Evolutionary conservation across 1,140 invertebrate species (phyloP), one percentile per base, ranked within the genome.

Genomic region (Tribolium madens): DNA sequence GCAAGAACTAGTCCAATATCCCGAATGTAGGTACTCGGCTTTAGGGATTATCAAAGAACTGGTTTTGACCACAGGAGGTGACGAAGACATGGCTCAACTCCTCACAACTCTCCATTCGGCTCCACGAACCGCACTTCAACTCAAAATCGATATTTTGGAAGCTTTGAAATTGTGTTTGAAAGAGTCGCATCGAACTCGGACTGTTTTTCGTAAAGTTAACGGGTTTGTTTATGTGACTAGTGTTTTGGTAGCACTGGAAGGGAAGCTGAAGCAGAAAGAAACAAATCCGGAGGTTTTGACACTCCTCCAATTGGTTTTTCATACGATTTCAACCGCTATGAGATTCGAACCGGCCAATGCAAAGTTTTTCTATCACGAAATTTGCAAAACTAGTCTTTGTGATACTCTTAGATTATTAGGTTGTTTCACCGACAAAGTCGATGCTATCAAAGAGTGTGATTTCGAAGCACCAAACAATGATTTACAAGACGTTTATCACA

Each of bases 301-400:
- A 33, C 84, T 97, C 33, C 87, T 99, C 72, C 92, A 95, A 79
- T 92, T 96, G 18, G 96, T 99, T 13, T 98, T 99, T 87, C 96
- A 97, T 84, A 98, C 97, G 0, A 91, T 99, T 52, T 96, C 96
- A 76, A 96, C 97, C 1, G 97, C 97, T 1, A 99, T 99, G 97
- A 89, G 98, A 82, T 99, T 98, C 86, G 98, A 99, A 87, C 98
- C 98, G 1, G 97, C 97, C 1, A 99, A 99, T 88, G 98, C 98
- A 0, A 98, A 98, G 85, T 98, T 98, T 88, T 99, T 99, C 89
- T 93, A 97, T 83, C 93, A 96, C 73, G 97, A 99, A 90, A 95
- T 98, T 72, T 97, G 97, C 84, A 93, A 94, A 86, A 95, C 95
- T 68, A 97, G 94, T 83, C 88, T 99, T 6, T 96, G 96, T 84